These are phyloP conservation scores for Agrochola lychnidis DNA, from an alignment of 2,888 invertebrate species.

Conservation along the genomic window DNA sequence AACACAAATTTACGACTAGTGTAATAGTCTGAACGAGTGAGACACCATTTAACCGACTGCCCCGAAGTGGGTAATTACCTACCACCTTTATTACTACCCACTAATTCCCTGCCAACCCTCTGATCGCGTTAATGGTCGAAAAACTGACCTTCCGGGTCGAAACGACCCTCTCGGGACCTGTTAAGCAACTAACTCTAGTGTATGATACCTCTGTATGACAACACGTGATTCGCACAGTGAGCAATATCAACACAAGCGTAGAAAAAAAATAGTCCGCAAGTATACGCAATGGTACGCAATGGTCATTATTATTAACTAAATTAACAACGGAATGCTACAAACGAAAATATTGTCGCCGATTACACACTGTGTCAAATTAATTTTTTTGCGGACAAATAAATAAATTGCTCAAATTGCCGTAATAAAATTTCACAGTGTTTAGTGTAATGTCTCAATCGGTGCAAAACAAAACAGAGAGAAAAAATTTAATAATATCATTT, in stretches of 20 bases:
- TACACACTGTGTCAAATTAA: constrained; percentile 51
- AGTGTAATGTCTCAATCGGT: constrained; percentile 66
- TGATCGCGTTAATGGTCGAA: constrained; percentile 88
- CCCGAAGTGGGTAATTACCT: constrained; percentile 87
- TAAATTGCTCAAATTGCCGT: constrained; percentile 57
- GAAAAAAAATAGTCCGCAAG: constrained; percentile 39
- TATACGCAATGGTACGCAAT: not conserved
- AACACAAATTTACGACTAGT: constrained; percentile 62
- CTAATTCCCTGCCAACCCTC: constrained; percentile 85
- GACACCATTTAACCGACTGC: constrained; percentile 77
- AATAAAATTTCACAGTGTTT: constrained; percentile 66
- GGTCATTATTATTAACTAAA: constrained; percentile 41
- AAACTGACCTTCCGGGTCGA: constrained; percentile 87
- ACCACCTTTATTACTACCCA: constrained; percentile 84
- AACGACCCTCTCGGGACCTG: constrained; percentile 84
- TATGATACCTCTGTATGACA: constrained; percentile 66
- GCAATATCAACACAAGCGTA: constrained; percentile 8
- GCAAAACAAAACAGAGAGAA: constrained; percentile 64
- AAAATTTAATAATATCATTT: constrained; percentile 65
- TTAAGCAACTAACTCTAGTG: constrained; percentile 81
- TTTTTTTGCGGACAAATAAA: constrained; percentile 47
- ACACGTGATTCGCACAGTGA: constrained; percentile 74
- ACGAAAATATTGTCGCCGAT: constrained; percentile 47
- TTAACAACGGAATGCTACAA: constrained; percentile 42
- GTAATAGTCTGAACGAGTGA: constrained; percentile 62